A percentile compares a stretch with the other conserved stretches of the same genome.
Evolutionary conservation across 2,888 invertebrate species (phyloP).

Genomic region (Tetranychus truncatus): DNA sequence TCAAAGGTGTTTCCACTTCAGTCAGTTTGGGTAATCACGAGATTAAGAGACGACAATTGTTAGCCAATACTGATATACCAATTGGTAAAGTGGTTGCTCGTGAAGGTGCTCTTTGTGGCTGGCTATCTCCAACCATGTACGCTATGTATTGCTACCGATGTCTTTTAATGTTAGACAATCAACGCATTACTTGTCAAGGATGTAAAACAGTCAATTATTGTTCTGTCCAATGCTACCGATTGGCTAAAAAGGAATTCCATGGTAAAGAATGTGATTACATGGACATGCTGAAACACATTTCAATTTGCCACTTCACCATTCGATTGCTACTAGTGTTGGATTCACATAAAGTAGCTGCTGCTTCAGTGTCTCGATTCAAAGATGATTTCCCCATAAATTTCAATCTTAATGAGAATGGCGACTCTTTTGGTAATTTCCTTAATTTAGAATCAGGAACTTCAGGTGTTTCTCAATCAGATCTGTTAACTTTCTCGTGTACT

Average conservation of each 20-base stretch:
- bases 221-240: neutral
- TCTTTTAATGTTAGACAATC: neutral
- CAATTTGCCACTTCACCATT: neutral
- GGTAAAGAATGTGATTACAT: neutral
- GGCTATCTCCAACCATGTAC: neutral
- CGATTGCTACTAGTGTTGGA: neutral
- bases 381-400: neutral
- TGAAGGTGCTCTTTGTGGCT: neutral
- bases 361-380: neutral
- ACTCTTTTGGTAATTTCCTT: neutral
- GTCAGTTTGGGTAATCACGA: neutral
- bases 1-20: neutral
- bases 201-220: neutral
- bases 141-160: neutral
- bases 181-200: neutral
- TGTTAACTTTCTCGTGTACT: neutral
- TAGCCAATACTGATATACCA: neutral
- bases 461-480: neutral
- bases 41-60: neutral
- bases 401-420: neutral
- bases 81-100: neutral
- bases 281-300: neutral
- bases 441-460: neutral
- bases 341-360: neutral
- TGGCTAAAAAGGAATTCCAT: neutral